These are phyloP conservation scores for Ernsta delagoae DNA, from an alignment of 2,888 invertebrate genomes.

Conservation along the genomic window DNA sequence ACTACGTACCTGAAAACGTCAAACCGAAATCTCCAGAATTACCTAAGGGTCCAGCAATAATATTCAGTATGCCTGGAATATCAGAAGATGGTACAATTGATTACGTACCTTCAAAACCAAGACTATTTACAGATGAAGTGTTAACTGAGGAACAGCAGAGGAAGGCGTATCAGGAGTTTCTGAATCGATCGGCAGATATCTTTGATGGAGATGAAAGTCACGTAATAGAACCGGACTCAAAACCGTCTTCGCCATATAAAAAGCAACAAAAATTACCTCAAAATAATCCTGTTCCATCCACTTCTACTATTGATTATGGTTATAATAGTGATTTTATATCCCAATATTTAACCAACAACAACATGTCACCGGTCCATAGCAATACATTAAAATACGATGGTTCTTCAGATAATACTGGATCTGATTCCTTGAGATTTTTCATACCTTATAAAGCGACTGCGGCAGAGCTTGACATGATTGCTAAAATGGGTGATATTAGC, in stretches of 20 bases:
- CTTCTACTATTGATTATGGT: slow-evolving; percentile 7
- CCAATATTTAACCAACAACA: slow-evolving; percentile 18
- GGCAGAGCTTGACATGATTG: slow-evolving; percentile 1
- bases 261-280: background rate
- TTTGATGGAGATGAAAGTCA: slow-evolving; percentile 18
- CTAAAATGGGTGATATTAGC: slow-evolving; percentile 16
- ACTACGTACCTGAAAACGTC: no score
- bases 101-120: slow-evolving; percentile 15
- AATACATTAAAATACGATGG: slow-evolving; percentile 7
- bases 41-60: background rate
- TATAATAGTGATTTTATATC: slow-evolving; percentile 15
- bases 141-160: slow-evolving; percentile 14
- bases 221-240: slow-evolving; percentile 27
- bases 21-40: background rate
- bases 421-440: slow-evolving; percentile 8
- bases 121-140: slow-evolving; percentile 7
- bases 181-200: slow-evolving; percentile 7
- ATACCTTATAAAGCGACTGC: slow-evolving; percentile 8
- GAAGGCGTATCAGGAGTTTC: slow-evolving; percentile 18
- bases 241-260: slow-evolving; percentile 2
- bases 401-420: slow-evolving; percentile 26
- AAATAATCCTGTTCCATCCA: background rate
- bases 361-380: background rate
- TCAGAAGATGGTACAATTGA: slow-evolving; percentile 1
- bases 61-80: slow-evolving; percentile 15